A percentile compares a stretch with the other conserved stretches of the same genome.
Evolutionary conservation across 2,113 vertebrate genomes (phyloP).

Genomic region (Grammomys dolichurus): DNA sequence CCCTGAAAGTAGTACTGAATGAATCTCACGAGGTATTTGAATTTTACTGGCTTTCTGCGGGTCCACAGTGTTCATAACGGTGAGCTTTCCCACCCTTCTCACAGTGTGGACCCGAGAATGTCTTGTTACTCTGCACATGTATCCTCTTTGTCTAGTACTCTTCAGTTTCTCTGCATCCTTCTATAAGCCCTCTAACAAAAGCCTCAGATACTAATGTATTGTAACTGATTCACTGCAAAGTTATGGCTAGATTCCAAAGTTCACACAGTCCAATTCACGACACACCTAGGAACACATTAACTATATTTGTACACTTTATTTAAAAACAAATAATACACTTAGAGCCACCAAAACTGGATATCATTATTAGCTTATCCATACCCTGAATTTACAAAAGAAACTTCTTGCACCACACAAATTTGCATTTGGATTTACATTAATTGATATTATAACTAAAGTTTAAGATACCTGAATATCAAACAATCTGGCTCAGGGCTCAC

Average conservation of each 20-base stretch:
- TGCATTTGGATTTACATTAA: conserved; percentile 82
- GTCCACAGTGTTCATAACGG: background rate
- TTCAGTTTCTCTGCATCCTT: conserved; percentile 29
- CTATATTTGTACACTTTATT: conserved; percentile 83
- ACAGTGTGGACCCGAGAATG: background rate
- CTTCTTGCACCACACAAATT: conserved; percentile 81
- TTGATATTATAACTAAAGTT: conserved; percentile 73
- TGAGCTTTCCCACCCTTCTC: background rate
- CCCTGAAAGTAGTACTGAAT: conserved; percentile 20
- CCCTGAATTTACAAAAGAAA: conserved; percentile 83
- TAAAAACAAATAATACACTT: conserved; percentile 82
- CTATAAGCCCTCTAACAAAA: background rate
- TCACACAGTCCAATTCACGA: conserved; percentile 78
- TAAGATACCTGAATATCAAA: conserved; percentile 79
- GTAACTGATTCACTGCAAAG: conserved; percentile 56
- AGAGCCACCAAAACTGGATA: conserved; percentile 80
- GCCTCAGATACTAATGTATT: conserved; percentile 24
- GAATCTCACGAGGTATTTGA: background rate
- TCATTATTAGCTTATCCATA: conserved; percentile 81
- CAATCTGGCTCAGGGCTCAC: conserved; percentile 71
- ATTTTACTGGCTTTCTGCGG: conserved; percentile 52
- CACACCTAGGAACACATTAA: conserved; percentile 78
- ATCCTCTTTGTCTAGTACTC: conserved; percentile 39
- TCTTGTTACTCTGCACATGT: background rate
- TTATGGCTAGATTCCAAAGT: conserved; percentile 50